Percentiles rank a stretch among this genome's conserved stretches.
phyloP scores from a whole-genome alignment of 2,888 invertebrate species.

The Megalurothrips usitatus region DNA sequence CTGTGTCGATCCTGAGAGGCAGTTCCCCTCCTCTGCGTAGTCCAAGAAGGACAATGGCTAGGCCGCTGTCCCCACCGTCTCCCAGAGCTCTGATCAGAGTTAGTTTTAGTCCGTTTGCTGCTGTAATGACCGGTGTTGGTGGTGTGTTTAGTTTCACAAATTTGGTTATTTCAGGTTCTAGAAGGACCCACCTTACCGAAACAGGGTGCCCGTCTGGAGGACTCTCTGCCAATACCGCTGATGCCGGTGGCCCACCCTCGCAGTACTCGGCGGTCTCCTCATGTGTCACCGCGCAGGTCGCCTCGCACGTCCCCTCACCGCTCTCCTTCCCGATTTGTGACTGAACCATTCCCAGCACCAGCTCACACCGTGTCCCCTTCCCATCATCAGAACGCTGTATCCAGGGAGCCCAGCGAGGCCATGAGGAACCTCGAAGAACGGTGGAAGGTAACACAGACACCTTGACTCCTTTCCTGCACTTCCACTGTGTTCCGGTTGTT shows the following conservation, averaged over 20 bases:
- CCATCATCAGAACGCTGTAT: background rate
- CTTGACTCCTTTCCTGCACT: too few species aligned
- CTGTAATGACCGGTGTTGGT: background rate
- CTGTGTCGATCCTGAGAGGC: background rate
- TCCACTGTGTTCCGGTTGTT: too few species aligned
- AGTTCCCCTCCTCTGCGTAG: constrained; percentile 1
- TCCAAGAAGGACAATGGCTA: background rate
- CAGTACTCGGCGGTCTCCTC: constrained; percentile 28
- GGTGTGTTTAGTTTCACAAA: background rate
- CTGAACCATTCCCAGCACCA: background rate
- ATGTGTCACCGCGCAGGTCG: background rate
- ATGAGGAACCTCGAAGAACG: constrained; percentile 34
- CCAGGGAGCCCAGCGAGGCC: constrained; percentile 29
- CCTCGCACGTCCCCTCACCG: background rate
- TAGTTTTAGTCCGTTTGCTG: background rate
- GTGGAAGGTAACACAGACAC: constrained; percentile 33
- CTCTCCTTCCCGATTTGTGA: background rate
- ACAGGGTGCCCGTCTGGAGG: constrained; percentile 9
- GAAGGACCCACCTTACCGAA: background rate
- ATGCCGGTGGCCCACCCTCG: constrained; percentile 28
- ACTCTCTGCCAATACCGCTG: constrained; percentile 35
- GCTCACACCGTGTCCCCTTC: background rate
- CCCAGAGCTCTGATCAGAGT: constrained; percentile 5
- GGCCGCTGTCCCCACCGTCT: background rate
- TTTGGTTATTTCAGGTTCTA: background rate